Evolutionary conservation across 1,140 invertebrate genomes (phyloP).

Genomic region (Alviniconcha marisindica): DNA sequence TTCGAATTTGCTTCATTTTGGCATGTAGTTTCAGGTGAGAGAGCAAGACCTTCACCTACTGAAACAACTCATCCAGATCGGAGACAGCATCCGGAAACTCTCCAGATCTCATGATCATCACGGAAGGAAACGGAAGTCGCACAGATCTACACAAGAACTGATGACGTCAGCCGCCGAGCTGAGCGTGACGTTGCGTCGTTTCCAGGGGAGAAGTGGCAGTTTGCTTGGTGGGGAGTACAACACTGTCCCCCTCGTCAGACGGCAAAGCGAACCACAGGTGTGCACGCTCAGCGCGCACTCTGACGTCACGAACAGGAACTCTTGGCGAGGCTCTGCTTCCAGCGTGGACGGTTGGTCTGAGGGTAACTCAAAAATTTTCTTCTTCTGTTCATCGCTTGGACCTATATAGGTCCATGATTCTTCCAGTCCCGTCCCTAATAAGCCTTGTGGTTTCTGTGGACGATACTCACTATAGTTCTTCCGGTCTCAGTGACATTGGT

Average conservation of each 20-base stretch:
- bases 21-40: constrained; percentile 26
- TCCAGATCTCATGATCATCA: neutral
- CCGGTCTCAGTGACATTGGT: no score
- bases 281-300: neutral
- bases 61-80: constrained; percentile 26
- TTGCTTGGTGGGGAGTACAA: neutral
- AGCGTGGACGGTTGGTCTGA: constrained; percentile 10
- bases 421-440: no score
- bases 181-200: neutral
- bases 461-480: no score
- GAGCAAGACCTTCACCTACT: constrained; percentile 29
- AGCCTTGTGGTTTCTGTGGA: no score
- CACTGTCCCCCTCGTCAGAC: constrained; percentile 13
- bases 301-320: neutral
- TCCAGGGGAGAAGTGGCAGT: neutral
- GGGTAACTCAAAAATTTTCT: no score
- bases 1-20: no score
- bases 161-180: constrained; percentile 12
- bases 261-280: constrained; percentile 29
- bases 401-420: no score
- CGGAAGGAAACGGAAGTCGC: neutral
- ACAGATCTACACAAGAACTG: constrained; percentile 13
- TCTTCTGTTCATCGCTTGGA: no score
- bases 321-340: neutral
- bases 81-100: constrained; percentile 18